These are phyloP conservation scores for Sebastes oblongus DNA, from an alignment of 2,797 vertebrate genomes.

Conservation along the genomic window DNA sequence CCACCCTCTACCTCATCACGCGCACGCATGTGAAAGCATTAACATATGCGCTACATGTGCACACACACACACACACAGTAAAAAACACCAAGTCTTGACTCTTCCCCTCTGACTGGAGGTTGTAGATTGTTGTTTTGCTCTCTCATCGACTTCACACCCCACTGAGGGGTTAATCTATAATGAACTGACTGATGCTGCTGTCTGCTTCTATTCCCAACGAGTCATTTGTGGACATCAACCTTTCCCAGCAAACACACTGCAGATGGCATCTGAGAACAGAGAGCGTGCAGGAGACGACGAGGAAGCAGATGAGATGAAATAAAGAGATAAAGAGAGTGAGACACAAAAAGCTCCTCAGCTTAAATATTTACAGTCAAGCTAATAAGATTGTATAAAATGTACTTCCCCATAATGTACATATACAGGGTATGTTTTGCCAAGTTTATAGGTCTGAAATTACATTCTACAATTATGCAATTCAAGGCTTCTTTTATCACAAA, in stretches of 20 bases:
- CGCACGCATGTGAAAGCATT: conserved; percentile 9
- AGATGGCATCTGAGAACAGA: conserved; percentile 13
- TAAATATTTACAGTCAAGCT: background rate
- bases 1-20: conserved; percentile 9
- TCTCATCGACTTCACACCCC: conserved; percentile 49
- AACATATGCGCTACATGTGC: background rate
- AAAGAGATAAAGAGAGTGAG: background rate
- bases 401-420: background rate
- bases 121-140: conserved; percentile 52
- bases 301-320: background rate
- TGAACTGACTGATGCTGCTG: conserved; percentile 53
- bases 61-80: background rate
- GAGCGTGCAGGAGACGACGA: background rate
- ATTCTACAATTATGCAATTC: background rate
- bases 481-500: background rate
- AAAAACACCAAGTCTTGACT: background rate
- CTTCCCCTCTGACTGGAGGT: conserved; percentile 21
- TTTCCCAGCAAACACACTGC: conserved; percentile 35
- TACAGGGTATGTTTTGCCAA: background rate
- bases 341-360: background rate
- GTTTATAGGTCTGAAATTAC: background rate
- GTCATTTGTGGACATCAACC: conserved; percentile 51
- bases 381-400: background rate
- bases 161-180: conserved; percentile 70
- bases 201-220: conserved; percentile 54